Conservation (phyloP, 2,888 invertebrate genomes). For the Sacculina carcini region DNA sequence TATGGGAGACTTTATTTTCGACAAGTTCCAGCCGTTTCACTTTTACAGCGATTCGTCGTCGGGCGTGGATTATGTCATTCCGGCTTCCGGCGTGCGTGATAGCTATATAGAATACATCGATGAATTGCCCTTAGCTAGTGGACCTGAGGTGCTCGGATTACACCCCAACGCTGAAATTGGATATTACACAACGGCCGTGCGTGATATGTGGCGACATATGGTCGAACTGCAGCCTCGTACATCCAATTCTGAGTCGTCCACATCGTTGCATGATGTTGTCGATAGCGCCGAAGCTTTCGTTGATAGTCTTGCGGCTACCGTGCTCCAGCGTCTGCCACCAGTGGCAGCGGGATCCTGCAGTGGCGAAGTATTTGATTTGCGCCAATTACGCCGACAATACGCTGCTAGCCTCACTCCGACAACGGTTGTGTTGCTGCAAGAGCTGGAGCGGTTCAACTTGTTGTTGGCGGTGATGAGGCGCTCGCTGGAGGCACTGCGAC, state of each 20-base stretch:
- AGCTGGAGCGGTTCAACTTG: conserved; percentile 61
- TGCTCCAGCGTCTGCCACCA: conserved; percentile 43
- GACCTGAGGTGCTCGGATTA: conserved; percentile 70
- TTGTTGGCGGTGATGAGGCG: conserved; percentile 39
- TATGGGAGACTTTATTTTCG: conserved; percentile 78
- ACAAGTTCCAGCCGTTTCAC: conserved; percentile 68
- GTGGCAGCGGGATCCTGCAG: too few relatives aligned
- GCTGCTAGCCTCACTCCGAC: conserved; percentile 56
- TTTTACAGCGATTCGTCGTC: conserved; percentile 37
- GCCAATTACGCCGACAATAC: conserved; percentile 48
- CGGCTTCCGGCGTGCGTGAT: conserved; percentile 35
- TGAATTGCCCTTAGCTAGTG: conserved; percentile 49
- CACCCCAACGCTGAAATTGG: conserved; percentile 90
- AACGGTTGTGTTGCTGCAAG: conserved; percentile 57
- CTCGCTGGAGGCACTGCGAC: conserved; percentile 39
- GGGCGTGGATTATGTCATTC: conserved; percentile 46
- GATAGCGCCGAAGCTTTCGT: conserved; percentile 67
- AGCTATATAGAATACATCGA: conserved; percentile 58
- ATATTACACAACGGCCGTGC: conserved; percentile 63
- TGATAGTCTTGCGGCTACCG: conserved; percentile 45
- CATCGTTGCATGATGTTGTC: not conserved
- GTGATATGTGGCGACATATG: conserved; percentile 59
- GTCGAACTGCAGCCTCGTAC: conserved; percentile 73
- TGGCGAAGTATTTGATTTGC: too few relatives aligned
- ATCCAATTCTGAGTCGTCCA: conserved; percentile 28